Percentiles rank a stretch among this genome's conserved stretches.
Conservation (phyloP, 1,140 invertebrate genomes). For the Prorops nasuta region DNA sequence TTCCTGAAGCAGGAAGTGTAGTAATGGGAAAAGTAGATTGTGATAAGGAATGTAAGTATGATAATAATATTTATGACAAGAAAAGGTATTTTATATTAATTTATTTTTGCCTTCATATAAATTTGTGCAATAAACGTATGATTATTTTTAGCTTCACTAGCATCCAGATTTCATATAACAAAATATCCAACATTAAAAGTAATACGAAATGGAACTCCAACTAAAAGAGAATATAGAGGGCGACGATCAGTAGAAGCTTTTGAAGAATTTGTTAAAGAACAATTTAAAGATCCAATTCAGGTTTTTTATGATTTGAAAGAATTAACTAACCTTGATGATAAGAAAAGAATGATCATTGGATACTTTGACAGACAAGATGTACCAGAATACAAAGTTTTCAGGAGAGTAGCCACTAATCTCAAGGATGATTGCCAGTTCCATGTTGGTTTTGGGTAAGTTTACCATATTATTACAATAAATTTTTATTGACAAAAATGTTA, state of each 20-base stretch:
- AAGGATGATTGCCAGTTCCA: slow-evolving; percentile 97
- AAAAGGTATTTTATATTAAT: not conserved
- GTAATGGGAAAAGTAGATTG: slow-evolving; percentile 97
- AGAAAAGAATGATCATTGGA: slow-evolving; percentile 89
- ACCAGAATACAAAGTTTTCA: slow-evolving; percentile 76
- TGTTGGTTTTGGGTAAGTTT: slow-evolving; percentile 82
- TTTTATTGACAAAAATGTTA: slow-evolving; percentile 8
- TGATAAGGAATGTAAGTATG: slow-evolving; percentile 79
- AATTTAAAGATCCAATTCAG: slow-evolving; percentile 86
- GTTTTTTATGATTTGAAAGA: slow-evolving; percentile 76
- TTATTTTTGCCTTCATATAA: not conserved
- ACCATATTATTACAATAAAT: not conserved
- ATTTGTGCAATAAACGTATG: too few species aligned
- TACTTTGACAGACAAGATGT: slow-evolving; percentile 86
- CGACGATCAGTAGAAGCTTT: slow-evolving; percentile 83
- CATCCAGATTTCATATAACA: slow-evolving; percentile 89
- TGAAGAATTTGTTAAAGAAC: slow-evolving; percentile 82
- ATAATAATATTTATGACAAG: not conserved
- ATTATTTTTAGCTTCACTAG: slow-evolving; percentile 69
- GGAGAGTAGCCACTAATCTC: slow-evolving; percentile 81
- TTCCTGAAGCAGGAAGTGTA: slow-evolving; percentile 79
- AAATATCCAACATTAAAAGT: slow-evolving; percentile 99
- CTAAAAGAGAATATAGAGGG: slow-evolving; percentile 93
- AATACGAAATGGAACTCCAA: slow-evolving; percentile 88
- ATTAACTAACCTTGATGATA: slow-evolving; percentile 76